phyloP scores from a whole-genome alignment of 2,888 invertebrate species.

The Tetragonula carbonaria region DNA sequence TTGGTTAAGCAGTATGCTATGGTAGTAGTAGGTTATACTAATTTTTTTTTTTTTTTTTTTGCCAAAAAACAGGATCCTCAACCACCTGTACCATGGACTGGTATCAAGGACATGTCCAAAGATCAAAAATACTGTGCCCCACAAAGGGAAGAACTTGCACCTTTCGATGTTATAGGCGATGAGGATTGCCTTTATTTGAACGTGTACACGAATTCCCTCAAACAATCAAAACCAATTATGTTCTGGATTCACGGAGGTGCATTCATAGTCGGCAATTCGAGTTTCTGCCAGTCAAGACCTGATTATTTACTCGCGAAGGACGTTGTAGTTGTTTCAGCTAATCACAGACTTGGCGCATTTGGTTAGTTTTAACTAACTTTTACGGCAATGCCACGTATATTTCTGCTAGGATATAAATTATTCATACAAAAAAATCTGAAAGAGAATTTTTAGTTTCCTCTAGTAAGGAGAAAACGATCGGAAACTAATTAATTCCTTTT shows the following conservation, averaged over 20 bases:
- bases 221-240: constrained; percentile 72
- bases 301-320: constrained; percentile 71
- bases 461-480: not conserved
- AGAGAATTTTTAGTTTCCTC: not conserved
- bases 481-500: not conserved
- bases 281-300: constrained; percentile 43
- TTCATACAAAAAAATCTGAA: not conserved
- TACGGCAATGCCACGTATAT: accelerated
- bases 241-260: constrained; percentile 81
- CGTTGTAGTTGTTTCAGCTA: constrained; percentile 67
- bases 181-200: constrained; percentile 77
- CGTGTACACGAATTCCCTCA: constrained; percentile 65
- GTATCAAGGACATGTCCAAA: constrained; percentile 82
- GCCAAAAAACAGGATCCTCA: constrained; percentile 80
- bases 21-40: not conserved
- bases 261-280: constrained; percentile 68
- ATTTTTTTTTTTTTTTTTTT: not conserved
- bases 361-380: constrained; percentile 56
- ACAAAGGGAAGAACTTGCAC: constrained; percentile 40
- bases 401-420: not conserved
- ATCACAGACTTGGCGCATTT: constrained; percentile 72
- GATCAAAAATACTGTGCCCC: constrained; percentile 77
- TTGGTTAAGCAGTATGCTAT: too few species aligned
- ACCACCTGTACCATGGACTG: constrained; percentile 83
- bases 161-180: constrained; percentile 48